Base-by-base conservation (phyloP, 2,113 vertebrate species). In the Amphiprion ocellaris region DNA sequence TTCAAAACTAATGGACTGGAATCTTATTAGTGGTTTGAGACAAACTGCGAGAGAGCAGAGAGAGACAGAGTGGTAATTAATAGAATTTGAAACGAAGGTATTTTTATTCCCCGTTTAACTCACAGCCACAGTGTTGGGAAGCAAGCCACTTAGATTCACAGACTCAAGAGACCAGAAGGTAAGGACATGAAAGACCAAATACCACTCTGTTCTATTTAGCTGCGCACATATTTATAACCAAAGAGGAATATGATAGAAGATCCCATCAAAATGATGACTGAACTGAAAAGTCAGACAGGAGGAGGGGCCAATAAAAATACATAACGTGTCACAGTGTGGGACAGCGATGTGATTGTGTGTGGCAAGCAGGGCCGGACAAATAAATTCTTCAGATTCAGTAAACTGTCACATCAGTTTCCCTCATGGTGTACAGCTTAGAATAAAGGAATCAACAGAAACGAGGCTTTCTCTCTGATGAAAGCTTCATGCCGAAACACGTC, bases 41-140 rank as follows among this genome's bases (percentile, higher is more conserved):
- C 67, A 78, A 85, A 83, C 64, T 33, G 70, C 58, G 53, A 53
- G 50, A 74, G 71, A 64, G 66, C 49, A 59, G 65, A 69, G 72
- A 80, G 70, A 72, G 84, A 69, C 74, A 52, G 33, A 77, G 61
- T 30, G 46, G 65, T 78, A 77, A 89, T 89, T 89, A 90, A 88
- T 69, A 74, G 55, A 76, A 66, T 79, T 75, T 79, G 47, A 87
- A 83, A 83, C 67, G 77, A 83, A 89, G 77, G 67, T 90, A 88
- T 85, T 90, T 92, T 84, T 83, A 83, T 90, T 84, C 79, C 54
- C 21, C n/a, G 63, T 81, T 71, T 71, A 77, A 90, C 81, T 87
- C 69, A 56, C 66, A 84, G 65, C 33, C 72, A 41, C 52, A 44
- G 21, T 77, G 65, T 62, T 80, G 67, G 69, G 67, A 85, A 75